Conservation (phyloP, 2,113 vertebrate species). For the Bos javanicus region DNA sequence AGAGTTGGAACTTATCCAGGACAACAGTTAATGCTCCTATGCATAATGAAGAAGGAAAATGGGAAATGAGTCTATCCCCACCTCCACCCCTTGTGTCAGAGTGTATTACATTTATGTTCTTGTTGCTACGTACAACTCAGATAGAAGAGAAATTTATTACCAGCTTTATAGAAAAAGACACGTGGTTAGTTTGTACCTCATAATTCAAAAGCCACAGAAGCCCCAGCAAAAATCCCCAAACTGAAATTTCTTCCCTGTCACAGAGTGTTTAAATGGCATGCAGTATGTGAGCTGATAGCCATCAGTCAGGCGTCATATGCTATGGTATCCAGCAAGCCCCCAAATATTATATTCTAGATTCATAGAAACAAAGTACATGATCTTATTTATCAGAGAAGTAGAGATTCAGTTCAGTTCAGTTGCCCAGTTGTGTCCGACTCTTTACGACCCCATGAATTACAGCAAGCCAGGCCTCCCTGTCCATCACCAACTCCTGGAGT, state of each 20-base stretch:
- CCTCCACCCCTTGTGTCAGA: neutral
- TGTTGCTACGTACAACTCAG: slow-evolving; percentile 46
- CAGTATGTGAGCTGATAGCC: neutral
- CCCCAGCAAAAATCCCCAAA: slow-evolving; percentile 31
- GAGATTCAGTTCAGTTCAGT: neutral
- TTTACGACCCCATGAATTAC: no score
- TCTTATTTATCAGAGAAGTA: neutral
- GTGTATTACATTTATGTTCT: slow-evolving; percentile 51
- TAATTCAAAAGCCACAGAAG: slow-evolving; percentile 61
- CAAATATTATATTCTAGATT: neutral
- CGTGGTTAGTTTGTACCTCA: slow-evolving; percentile 28
- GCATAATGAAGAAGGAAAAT: slow-evolving; percentile 26
- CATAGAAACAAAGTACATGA: neutral
- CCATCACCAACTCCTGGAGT: no score
- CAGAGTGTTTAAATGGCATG: slow-evolving; percentile 33
- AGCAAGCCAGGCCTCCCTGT: no score
- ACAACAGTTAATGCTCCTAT: neutral
- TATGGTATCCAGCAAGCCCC: neutral
- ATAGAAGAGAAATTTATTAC: slow-evolving; percentile 56
- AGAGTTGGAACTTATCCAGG: slow-evolving; percentile 26
- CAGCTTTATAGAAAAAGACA: slow-evolving; percentile 60
- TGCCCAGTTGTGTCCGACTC: no score
- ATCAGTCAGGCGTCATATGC: neutral
- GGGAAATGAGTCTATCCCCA: neutral
- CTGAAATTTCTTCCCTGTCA: slow-evolving; percentile 23